phyloP scores from a whole-genome alignment of 2,797 vertebrate species.

The Crypturellus tataupa region DNA sequence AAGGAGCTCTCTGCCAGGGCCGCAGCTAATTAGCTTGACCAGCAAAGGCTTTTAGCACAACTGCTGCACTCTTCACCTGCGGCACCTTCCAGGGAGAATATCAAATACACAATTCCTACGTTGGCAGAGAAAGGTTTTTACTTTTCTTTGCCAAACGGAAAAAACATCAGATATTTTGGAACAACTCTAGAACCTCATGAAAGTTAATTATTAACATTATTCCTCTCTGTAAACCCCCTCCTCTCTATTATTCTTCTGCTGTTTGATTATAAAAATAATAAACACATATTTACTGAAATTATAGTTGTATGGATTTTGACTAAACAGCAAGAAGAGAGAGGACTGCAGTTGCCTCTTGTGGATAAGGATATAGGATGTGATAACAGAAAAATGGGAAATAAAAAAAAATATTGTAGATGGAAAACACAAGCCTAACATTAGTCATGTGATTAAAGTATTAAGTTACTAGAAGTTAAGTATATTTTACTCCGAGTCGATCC shows the following conservation, averaged over 20 bases:
- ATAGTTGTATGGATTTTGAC: background rate
- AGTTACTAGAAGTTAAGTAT: background rate
- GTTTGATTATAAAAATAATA: background rate
- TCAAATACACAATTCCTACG: background rate
- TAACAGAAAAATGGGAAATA: background rate
- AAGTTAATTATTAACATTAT: background rate
- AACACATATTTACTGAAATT: background rate
- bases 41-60: conserved; percentile 34
- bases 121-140: background rate
- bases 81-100: conserved; percentile 27
- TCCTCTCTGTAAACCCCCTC: rapidly evolving
- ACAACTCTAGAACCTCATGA: background rate
- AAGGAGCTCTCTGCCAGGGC: background rate
- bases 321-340: background rate
- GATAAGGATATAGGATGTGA: background rate
- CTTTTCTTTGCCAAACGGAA: background rate
- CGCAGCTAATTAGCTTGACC: conserved; percentile 27
- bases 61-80: conserved; percentile 35
- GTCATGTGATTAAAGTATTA: background rate
- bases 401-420: background rate
- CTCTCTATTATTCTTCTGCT: background rate
- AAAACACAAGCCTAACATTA: background rate
- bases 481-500: background rate
- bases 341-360: background rate
- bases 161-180: background rate